Conservation (phyloP, 2,797 vertebrate species). For the Sarcoramphus papa region DNA sequence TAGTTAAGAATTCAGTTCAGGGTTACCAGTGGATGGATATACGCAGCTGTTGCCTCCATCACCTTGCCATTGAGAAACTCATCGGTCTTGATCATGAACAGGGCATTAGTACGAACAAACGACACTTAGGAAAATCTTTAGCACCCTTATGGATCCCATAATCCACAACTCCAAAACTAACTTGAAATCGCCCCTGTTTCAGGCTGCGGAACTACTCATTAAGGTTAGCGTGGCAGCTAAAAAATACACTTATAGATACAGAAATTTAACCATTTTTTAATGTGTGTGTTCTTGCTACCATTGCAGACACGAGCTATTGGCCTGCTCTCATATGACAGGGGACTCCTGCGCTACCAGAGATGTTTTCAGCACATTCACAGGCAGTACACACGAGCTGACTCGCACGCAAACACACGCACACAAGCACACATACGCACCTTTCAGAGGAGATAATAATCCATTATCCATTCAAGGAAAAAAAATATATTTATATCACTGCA, state of each 20-base stretch:
- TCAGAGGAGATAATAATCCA: conserved; percentile 69
- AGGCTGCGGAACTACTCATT: conserved; percentile 47
- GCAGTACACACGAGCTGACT: conserved; percentile 57
- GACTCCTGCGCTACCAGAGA: neutral
- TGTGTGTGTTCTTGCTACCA: conserved; percentile 25
- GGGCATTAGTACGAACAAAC: conserved; percentile 12
- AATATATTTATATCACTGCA: conserved; percentile 75
- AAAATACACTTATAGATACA: conserved; percentile 48
- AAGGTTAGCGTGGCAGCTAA: conserved; percentile 61
- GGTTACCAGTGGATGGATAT: conserved; percentile 20
- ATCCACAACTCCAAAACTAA: conserved; percentile 33
- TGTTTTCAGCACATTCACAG: conserved; percentile 52
- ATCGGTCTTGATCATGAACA: neutral
- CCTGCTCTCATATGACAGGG: neutral
- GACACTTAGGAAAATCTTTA: conserved; percentile 12
- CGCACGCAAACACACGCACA: neutral
- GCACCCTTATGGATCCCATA: conserved; percentile 45
- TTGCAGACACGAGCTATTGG: conserved; percentile 14
- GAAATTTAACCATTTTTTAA: conserved; percentile 7
- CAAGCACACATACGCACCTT: conserved; percentile 66
- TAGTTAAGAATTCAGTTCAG: conserved; percentile 49
- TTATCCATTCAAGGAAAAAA: conserved; percentile 70
- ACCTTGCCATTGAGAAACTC: conserved; percentile 39
- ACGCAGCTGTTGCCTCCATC: conserved; percentile 17
- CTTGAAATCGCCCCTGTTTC: conserved; percentile 24